These are phyloP conservation scores for Dione juno DNA, from an alignment of 2,888 invertebrate species.

Conservation along the genomic window DNA sequence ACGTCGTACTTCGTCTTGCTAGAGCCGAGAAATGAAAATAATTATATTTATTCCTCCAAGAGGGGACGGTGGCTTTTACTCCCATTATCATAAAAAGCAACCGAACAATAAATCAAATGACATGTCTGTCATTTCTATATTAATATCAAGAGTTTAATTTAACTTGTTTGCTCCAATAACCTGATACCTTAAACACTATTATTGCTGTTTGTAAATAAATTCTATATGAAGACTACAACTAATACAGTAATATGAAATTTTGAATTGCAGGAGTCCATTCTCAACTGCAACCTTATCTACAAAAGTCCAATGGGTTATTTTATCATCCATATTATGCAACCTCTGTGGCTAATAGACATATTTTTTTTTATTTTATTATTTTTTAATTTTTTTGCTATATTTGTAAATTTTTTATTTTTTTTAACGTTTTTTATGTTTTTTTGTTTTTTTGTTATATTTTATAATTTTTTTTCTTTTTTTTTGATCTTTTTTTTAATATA, in stretches of 20 bases:
- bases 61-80: no score
- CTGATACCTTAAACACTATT: constrained; percentile 24
- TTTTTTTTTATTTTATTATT: neutral
- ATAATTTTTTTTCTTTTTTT: neutral
- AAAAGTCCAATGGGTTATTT: constrained; percentile 51
- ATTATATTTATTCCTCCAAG: no score
- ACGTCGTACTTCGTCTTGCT: no score
- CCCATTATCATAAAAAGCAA: neutral
- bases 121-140: constrained; percentile 8
- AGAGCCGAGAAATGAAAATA: neutral
- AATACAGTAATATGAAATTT: constrained; percentile 61
- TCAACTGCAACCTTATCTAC: constrained; percentile 63
- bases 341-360: constrained; percentile 31
- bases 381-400: no score
- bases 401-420: neutral
- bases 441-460: neutral
- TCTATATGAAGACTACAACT: constrained; percentile 52
- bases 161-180: constrained; percentile 12
- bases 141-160: neutral
- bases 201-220: constrained; percentile 31
- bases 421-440: neutral
- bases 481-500: neutral
- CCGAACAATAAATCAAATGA: neutral
- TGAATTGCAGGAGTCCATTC: constrained; percentile 55
- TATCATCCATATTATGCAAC: constrained; percentile 51